phyloP scores from a whole-genome alignment of 2,113 vertebrate genomes.

The Xiphophorus hellerii region DNA sequence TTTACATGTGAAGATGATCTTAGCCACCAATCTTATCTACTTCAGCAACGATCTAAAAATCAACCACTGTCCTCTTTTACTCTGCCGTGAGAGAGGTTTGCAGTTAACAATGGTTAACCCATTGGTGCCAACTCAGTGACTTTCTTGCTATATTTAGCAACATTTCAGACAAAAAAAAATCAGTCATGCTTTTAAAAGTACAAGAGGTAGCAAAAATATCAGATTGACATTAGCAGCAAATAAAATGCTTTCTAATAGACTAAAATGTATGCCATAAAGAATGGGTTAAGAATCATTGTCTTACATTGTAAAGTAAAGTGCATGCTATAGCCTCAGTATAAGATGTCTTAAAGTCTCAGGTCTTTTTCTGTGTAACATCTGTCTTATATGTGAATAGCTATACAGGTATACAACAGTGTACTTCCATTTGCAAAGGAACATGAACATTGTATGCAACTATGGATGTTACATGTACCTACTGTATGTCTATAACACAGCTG shows the following conservation, averaged over 20 bases:
- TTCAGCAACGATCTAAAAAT: too few species aligned
- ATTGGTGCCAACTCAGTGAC: too few species aligned
- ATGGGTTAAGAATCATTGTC: slow-evolving; percentile 15
- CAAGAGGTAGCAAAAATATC: slow-evolving; percentile 17
- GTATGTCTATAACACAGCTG: slow-evolving; percentile 52
- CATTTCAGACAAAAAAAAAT: not conserved
- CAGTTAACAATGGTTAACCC: too few species aligned
- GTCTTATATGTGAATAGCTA: not conserved
- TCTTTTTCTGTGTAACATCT: slow-evolving; percentile 9
- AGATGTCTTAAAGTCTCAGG: not conserved
- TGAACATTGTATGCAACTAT: not conserved
- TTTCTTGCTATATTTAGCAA: not conserved
- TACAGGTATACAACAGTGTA: not conserved
- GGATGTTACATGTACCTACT: not conserved
- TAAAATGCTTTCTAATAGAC: slow-evolving; percentile 30
- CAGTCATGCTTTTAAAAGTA: not conserved
- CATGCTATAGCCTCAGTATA: slow-evolving; percentile 9
- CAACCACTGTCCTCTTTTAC: too few species aligned
- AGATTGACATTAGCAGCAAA: slow-evolving; percentile 9
- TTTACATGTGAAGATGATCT: too few species aligned
- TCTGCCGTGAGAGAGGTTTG: too few species aligned
- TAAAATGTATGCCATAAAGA: slow-evolving; percentile 7
- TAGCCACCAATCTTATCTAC: too few species aligned
- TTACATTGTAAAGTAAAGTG: not conserved
- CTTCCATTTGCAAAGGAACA: slow-evolving; percentile 19